A percentile compares a stretch with the other conserved stretches of the same genome.
phyloP scores from a whole-genome alignment of 2,888 invertebrate species.

The Creontiades dilutus region DNA sequence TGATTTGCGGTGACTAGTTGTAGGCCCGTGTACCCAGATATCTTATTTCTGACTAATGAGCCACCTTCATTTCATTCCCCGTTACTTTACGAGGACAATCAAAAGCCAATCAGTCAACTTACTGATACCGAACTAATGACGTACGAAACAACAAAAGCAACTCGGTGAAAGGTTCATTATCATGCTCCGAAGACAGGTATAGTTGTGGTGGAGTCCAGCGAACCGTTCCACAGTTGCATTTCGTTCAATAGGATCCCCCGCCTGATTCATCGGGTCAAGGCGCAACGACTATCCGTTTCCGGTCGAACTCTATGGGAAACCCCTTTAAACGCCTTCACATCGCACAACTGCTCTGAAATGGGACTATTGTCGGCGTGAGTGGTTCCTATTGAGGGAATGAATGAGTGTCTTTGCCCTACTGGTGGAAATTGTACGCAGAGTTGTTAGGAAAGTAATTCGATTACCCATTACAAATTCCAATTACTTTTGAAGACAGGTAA shows the following conservation, averaged over 20 bases:
- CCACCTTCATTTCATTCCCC: neutral
- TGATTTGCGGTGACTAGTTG: no score
- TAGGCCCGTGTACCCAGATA: no score
- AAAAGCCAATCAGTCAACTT: neutral
- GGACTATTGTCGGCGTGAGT: neutral
- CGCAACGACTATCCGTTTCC: slow-evolving; percentile 40
- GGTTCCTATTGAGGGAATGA: neutral
- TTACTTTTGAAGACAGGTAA: no score
- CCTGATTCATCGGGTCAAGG: slow-evolving; percentile 54
- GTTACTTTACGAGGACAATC: neutral
- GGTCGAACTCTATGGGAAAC: neutral
- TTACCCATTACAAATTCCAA: no score
- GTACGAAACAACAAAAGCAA: no score
- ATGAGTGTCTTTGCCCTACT: no score
- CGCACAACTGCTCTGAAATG: neutral
- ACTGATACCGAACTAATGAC: no score
- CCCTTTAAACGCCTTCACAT: neutral
- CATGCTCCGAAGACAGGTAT: neutral
- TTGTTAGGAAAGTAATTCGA: no score
- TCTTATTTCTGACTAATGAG: neutral
- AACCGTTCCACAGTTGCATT: slow-evolving; percentile 11
- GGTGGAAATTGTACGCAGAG: no score
- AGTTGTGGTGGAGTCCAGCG: neutral
- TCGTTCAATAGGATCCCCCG: neutral
- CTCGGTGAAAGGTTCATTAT: neutral